Evolutionary conservation across 2,113 vertebrate species (phyloP), one percentile per base, ranked within the genome.

Genomic region (Gallinago paraguaiae): DNA sequence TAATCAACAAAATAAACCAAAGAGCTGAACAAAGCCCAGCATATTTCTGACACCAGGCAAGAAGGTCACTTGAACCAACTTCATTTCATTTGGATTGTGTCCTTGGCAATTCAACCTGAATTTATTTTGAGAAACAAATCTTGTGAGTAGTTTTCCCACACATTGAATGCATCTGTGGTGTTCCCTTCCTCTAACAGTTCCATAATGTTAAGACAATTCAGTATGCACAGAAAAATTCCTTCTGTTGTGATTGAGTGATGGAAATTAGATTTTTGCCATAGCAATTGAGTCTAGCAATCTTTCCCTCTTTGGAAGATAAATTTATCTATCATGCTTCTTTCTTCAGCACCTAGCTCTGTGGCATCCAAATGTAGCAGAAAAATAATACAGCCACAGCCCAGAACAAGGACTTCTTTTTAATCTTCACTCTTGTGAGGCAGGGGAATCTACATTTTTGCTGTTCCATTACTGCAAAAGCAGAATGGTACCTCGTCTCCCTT

Each of bases 81-180:
- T 88, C 1, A 81, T 90, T 94, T 94, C 17, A 67, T 71, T 81
- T 92, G 82, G 60, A 63, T 51, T 57, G 68, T 83, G 56, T 88
- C 90, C 76, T 92, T 92, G 69, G 56, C 72, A 92, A 88, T 94
- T 86, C 20, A 28, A 19, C 43, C 43, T 71, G 67, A 93, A 87
- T 94, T 95, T 91, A 92, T 83, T 95, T 91, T 90, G 87, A 79
- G 78, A 90, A 84, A 95, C 67, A 92, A 84, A 93, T 88, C 68
- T 82, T 92, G 25, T 91, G 70, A 82, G 74, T 71, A 79, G 48
- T 82, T 93, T 93, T 88, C 63, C 75, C 64, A 77, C 63, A 85
- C 3, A 2, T 19, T 79, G 81, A 68, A 86, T 24, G 35, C 17
- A 53, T 79, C 83, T 75, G 10, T 87, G 67, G 35, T 78, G 28